Evolutionary conservation across 2,888 invertebrate genomes (phyloP).

Genomic region (Standfussiana lucernea): DNA sequence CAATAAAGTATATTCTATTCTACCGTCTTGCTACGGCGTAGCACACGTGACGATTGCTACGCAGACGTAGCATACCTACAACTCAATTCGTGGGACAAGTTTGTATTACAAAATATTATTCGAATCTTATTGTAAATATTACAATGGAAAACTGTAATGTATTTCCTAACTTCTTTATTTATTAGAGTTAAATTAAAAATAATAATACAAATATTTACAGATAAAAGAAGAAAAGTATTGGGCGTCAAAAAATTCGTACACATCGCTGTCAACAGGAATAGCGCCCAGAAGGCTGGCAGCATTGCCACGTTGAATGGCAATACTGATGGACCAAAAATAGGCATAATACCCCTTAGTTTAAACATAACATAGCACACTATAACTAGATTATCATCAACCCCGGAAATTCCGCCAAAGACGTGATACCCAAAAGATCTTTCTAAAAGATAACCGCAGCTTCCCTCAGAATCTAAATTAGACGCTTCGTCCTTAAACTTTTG

Average conservation of each 20-base stretch:
- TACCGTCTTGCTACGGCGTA: constrained; percentile 20
- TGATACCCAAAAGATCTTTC: constrained; percentile 16
- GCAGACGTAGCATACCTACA: constrained; percentile 3
- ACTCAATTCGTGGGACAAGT: not conserved
- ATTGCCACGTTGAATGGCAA: no score
- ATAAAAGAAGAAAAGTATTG: no score
- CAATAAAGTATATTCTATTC: not conserved
- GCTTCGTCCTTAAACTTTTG: constrained; percentile 32
- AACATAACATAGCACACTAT: not conserved
- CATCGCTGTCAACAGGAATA: no score
- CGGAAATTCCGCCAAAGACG: constrained; percentile 14
- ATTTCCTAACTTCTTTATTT: no score
- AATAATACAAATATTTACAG: no score
- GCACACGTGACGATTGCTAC: not conserved
- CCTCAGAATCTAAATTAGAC: constrained; percentile 48
- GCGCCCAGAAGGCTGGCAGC: no score
- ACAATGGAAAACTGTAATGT: not conserved
- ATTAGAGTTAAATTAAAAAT: no score
- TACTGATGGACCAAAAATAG: no score
- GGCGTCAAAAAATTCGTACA: no score
- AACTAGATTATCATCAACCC: not conserved
- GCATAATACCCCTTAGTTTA: not conserved
- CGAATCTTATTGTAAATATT: not conserved
- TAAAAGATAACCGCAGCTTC: constrained; percentile 37
- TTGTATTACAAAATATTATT: not conserved